Conservation (phyloP, 2,113 vertebrate species). For the Butorides virescens region DNA sequence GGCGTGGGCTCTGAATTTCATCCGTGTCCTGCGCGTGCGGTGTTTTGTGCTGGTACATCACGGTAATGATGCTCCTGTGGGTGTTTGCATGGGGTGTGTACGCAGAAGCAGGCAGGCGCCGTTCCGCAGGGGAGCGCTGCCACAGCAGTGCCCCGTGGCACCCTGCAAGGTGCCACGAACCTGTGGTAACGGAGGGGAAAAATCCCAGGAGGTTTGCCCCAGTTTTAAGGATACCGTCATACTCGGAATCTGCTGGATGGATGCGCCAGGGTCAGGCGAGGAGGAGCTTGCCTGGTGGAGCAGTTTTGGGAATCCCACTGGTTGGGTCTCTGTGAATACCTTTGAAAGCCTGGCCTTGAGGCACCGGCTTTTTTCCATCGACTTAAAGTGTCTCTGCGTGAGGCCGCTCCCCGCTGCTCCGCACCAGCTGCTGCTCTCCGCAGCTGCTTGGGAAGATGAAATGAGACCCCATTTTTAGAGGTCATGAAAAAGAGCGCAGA, state of each 20-base stretch:
- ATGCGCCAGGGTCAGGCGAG: not conserved
- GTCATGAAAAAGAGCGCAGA: not conserved
- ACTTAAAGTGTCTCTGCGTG: not conserved
- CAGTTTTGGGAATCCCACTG: not conserved
- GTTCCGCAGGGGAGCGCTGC: not conserved
- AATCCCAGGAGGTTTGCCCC: not conserved
- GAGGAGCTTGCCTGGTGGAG: not conserved
- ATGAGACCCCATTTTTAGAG: not conserved
- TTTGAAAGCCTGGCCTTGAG: not conserved
- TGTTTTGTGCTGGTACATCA: not conserved
- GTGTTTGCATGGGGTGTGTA: fast-evolving
- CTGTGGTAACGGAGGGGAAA: fast-evolving
- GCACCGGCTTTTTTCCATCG: not conserved
- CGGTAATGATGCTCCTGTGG: not conserved
- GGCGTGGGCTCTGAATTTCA: not conserved
- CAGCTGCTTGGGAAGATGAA: not conserved
- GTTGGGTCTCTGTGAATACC: not conserved
- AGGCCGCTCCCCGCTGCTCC: not conserved
- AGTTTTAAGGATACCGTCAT: fast-evolving
- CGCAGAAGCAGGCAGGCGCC: not conserved
- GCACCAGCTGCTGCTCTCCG: not conserved
- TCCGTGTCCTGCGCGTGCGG: fast-evolving
- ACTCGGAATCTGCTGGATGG: not conserved
- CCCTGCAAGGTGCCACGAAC: fast-evolving
- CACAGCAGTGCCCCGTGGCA: fast-evolving